These are phyloP conservation scores for Simalia tracyae DNA, from an alignment of 2,797 vertebrate species.

Conservation along the genomic window DNA sequence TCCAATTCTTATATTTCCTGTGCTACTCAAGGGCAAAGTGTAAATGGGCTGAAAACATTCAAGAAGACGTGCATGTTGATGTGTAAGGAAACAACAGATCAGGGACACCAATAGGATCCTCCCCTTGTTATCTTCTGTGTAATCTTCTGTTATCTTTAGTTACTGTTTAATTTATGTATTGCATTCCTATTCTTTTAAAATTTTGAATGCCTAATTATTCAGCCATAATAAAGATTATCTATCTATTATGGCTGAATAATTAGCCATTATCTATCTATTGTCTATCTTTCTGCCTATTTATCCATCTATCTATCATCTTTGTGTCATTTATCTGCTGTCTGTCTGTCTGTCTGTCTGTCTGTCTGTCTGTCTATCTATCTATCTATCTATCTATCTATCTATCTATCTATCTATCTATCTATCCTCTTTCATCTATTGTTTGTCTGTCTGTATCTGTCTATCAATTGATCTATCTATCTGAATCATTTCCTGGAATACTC, in stretches of 20 bases:
- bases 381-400: background rate
- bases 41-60: background rate
- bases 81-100: conserved; percentile 2
- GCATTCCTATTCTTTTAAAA: background rate
- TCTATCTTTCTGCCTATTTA: background rate
- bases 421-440: background rate
- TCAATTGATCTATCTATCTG: background rate
- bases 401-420: background rate
- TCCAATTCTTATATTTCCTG: background rate
- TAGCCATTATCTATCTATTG: background rate
- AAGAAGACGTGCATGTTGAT: background rate
- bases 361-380: background rate
- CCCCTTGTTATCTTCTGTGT: background rate
- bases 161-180: background rate
- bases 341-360: background rate
- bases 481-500: conserved; percentile 30
- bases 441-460: background rate
- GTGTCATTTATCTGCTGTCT: background rate
- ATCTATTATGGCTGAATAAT: no score
- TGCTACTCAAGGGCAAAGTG: background rate
- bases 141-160: background rate
- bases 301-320: background rate
- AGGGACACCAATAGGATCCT: background rate
- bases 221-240: background rate
- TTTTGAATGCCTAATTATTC: background rate